Conservation (phyloP, 2,888 invertebrate species). For the Apamea sordens region DNA sequence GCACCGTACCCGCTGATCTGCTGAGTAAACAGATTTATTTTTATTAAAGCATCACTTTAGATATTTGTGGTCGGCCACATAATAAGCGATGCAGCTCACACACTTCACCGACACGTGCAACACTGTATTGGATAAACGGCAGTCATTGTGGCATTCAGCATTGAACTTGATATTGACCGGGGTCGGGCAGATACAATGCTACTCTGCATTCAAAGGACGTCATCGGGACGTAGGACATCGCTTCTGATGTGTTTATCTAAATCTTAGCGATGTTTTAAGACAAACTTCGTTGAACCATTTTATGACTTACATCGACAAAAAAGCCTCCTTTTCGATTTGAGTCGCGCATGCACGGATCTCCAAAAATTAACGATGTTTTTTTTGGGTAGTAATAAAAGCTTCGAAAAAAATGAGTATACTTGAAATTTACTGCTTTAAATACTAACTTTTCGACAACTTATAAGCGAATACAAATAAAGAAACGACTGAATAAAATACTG, state of each 20-base stretch:
- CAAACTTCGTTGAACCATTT: not conserved
- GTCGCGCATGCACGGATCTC: not conserved
- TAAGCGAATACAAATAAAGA: too few species aligned
- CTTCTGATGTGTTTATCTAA: not conserved
- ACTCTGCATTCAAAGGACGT: constrained; percentile 1
- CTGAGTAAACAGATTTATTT: not conserved
- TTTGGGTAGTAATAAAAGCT: too few species aligned
- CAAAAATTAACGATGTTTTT: too few species aligned
- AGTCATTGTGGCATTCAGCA: constrained; percentile 20
- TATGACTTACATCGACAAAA: not conserved
- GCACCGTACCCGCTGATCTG: not conserved
- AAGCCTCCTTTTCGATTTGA: not conserved
- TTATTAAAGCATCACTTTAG: not conserved
- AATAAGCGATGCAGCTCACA: constrained; percentile 11
- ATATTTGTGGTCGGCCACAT: not conserved
- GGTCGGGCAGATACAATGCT: constrained; percentile 13
- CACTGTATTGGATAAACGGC: constrained; percentile 43
- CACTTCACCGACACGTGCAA: constrained; percentile 12
- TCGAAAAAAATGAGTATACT: too few species aligned
- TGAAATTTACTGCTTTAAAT: too few species aligned
- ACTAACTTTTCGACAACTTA: too few species aligned
- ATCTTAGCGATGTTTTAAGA: not conserved
- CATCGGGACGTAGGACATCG: too few species aligned
- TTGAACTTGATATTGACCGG: constrained; percentile 40
- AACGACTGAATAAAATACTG: too few species aligned